These are phyloP conservation scores for Lepidothrix coronata DNA, from an alignment of 2,113 vertebrate species.

Conservation along the genomic window DNA sequence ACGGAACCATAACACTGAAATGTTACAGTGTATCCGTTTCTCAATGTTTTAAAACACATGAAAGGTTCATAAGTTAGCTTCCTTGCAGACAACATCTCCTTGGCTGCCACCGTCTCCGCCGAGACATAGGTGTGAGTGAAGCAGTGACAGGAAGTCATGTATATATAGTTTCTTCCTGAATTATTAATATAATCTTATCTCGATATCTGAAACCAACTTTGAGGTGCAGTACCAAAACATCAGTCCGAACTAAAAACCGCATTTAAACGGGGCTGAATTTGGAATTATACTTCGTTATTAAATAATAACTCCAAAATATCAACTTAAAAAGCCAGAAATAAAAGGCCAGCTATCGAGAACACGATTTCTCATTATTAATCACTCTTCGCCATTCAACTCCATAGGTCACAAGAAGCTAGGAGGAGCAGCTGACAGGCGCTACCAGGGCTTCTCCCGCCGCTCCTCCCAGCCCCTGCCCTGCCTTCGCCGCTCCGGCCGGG, in stretches of 20 bases:
- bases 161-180: neutral
- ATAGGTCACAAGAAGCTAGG: fast-evolving
- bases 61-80: neutral
- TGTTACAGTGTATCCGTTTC: neutral
- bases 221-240: neutral
- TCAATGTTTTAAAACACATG: neutral
- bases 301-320: neutral
- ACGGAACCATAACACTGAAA: fast-evolving
- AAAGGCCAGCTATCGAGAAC: neutral
- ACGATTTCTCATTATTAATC: neutral
- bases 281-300: neutral
- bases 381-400: fast-evolving
- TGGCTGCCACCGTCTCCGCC: neutral
- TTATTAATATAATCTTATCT: neutral
- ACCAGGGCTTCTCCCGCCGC: neutral
- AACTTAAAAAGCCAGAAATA: neutral
- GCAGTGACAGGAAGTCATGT: neutral
- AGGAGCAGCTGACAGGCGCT: neutral
- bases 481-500: neutral
- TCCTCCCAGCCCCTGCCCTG: neutral
- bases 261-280: neutral
- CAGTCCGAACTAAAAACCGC: neutral
- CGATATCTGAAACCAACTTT: neutral
- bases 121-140: neutral
- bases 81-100: neutral